Evolutionary conservation across 2,888 invertebrate genomes (phyloP), one percentile per base, ranked within the genome.

Genomic region (Ditylenchus weischeri): DNA sequence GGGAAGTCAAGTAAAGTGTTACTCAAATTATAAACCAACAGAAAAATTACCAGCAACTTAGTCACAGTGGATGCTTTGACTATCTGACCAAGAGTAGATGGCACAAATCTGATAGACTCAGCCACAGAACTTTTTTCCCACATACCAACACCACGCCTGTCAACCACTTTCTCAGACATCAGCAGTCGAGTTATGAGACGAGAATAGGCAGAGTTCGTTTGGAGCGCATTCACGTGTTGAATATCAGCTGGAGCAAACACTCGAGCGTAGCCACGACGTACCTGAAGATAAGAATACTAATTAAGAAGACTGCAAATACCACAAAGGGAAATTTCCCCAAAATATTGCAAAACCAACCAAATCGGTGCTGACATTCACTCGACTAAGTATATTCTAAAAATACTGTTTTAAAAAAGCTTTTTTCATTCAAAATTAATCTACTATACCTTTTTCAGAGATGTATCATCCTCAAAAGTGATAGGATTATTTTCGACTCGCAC

Each of bases 91-190:
- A 75, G 69, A 63, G 79, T 77, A n/a, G 79, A 74, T 7, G 81
- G 81, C 36, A 77, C 75, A 0, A 76, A 75, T 35, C 75, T 76
- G 10, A 81, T 72, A n/a, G 75, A 75, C 71, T 82, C 82, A 21
- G 81, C 80, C 79, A 78, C 79, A 3, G 79, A 76, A 61, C 77
- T 76, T 10, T 80, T 68, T 67, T 82, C 79, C 83, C 83, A 83
- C n/a, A 82, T 75, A 11, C 83, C 83, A 36, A 83, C 75, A 21
- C 82, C 83, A n/a, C 83, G 73, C 18, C 78, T 73, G 59, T 83
- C 81, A 8, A 83, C 83, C 49, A 82, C 72, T 67, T 81, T 79
- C 70, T 83, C 83, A 64, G 77, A 76, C 71, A 81, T 79, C 43
- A 83, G 69, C 48, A 83, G 75, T 19, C 76, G 65, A 35, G 77